Evolutionary conservation across 1,140 invertebrate genomes (phyloP).

Genomic region (Drosophila tani): DNA sequence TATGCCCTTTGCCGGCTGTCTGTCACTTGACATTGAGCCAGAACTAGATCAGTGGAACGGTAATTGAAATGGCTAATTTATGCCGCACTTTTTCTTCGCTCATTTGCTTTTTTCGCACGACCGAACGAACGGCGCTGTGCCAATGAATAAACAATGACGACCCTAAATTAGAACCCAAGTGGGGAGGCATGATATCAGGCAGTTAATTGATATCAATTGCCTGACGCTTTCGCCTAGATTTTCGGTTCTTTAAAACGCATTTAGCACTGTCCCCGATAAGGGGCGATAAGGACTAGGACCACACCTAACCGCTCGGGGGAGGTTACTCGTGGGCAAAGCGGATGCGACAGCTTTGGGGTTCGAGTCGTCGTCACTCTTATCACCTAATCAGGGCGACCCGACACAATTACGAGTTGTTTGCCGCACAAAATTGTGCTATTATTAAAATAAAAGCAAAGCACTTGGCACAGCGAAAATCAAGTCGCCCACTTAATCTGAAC

Average conservation of each 20-base stretch:
- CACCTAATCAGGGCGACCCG: background rate
- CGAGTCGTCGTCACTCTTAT: constrained; percentile 8
- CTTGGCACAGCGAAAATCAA: constrained; percentile 10
- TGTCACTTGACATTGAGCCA: background rate
- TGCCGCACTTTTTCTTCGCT: background rate
- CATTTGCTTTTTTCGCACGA: constrained; percentile 8
- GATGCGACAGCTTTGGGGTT: constrained; percentile 4
- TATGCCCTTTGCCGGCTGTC: background rate
- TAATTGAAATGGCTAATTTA: constrained; percentile 20
- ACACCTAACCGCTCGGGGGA: background rate
- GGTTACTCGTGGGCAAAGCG: background rate
- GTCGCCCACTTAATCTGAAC: constrained; percentile 8
- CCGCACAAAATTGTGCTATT: constrained; percentile 14
- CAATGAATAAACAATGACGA: constrained; percentile 3
- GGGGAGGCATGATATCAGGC: constrained; percentile 2
- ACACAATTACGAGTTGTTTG: constrained; percentile 17
- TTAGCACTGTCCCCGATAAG: constrained; percentile 17
- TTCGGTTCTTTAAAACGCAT: constrained; percentile 8
- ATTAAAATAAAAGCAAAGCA: background rate
- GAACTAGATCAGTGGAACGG: background rate
- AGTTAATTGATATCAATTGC: constrained; percentile 21
- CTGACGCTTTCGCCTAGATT: background rate
- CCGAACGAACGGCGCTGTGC: background rate
- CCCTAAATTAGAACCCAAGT: background rate
- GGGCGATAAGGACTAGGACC: constrained; percentile 2